Evolutionary conservation across 2,888 invertebrate genomes (phyloP), one percentile per base, ranked within the genome.

Genomic region (Drosophila pseudotakahashii): DNA sequence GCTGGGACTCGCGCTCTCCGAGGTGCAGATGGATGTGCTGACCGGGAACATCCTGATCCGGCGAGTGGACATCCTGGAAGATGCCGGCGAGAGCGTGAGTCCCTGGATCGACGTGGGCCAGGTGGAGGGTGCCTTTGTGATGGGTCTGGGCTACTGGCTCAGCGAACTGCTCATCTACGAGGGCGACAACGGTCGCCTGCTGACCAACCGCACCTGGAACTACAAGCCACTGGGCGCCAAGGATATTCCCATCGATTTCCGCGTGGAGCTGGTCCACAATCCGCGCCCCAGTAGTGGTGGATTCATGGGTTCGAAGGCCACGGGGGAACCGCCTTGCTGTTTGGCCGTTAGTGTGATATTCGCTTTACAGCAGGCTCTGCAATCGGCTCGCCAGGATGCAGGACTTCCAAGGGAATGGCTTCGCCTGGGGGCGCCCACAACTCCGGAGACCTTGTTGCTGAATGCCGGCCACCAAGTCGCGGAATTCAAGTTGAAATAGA

Each of bases 171-270:
- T 95, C 30, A 91, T 95, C 3, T 95, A 94, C 71, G 94, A 95
- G 76, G 92, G 93, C 7, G 89, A 92, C 13, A 94, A 94, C 10
- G 97, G 97, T 0, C 93, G 93, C 76, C 89, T 96, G 4, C 92
- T 95, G 5, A 96, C 96, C 6, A 94, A 95, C 81, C 94, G 96
- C 48, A 97, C 97, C 2, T 97, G 97, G 97, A 95, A 94, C 55
- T 96, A 96, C 82, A 96, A 96, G 79, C 94, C 95, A 3, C 96
- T 96, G 0, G 96, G 96, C 0, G 94, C 94, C 1, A 96, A 95
- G 86, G 96, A 96, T 78, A 96, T 96, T 81, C 96, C 96, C 0
- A 94, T 94, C 13, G 96, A 96, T 89, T 95, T 96, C 76, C 94
- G 96, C 70, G 92, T 96, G 3, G 94, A 94, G 74, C 94, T 97